Percentiles rank a stretch among this genome's conserved stretches.
These are phyloP conservation scores for Desmodus rotundus DNA, from an alignment of 2,113 vertebrate species.

Conservation along the genomic window DNA sequence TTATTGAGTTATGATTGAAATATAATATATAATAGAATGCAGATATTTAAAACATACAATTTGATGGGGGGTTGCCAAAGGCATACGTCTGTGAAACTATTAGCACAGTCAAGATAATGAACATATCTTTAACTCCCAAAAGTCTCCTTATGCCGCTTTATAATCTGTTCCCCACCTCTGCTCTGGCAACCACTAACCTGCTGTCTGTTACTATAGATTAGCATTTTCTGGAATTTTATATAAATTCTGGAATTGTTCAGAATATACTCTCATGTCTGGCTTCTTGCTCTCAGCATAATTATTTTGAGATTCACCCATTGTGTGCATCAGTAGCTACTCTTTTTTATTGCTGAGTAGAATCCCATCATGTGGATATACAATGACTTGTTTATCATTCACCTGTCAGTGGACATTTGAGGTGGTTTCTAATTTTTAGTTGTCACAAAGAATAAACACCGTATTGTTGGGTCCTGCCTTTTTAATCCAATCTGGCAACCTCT, in stretches of 20 bases:
- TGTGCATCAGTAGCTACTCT: background rate
- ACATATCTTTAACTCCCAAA: background rate
- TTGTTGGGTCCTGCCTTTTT: background rate
- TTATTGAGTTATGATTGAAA: background rate
- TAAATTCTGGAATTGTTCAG: background rate
- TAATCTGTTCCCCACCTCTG: background rate
- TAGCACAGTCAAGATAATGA: background rate
- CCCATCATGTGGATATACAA: background rate
- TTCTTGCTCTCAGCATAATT: conserved; percentile 1
- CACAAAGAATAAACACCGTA: background rate
- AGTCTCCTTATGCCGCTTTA: background rate
- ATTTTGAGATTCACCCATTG: background rate
- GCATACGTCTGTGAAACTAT: background rate
- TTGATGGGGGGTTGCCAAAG: background rate
- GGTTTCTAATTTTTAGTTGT: background rate
- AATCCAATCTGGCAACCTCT: background rate
- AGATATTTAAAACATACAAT: background rate
- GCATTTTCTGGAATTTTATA: conserved; percentile 18
- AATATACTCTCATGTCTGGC: background rate
- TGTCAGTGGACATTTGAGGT: background rate
- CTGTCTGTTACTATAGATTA: background rate
- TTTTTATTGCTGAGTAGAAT: background rate
- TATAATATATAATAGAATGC: background rate
- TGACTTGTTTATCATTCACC: background rate
- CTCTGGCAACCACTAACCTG: background rate